Base-by-base conservation (phyloP, 2,888 invertebrate species). In the Xestoiulus laeticollis region DNA sequence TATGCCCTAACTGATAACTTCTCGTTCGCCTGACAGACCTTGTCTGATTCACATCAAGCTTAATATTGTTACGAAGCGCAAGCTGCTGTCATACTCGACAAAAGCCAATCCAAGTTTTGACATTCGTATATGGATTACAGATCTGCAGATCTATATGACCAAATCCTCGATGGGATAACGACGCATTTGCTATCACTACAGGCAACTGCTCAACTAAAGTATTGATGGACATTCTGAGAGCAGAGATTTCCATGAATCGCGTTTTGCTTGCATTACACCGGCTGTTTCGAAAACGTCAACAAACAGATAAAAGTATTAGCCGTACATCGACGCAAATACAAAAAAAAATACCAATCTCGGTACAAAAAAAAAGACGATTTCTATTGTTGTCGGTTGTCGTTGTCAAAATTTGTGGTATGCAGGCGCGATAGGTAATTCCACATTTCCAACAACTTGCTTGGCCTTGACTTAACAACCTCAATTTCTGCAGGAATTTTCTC, bases 391-490 rank as follows among this genome's bases (percentile, higher is more conserved):
- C 30, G 78, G 78, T 26, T 30, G 26, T 78, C 78, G 78, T 78
- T 78, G 78, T 78, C 78, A 78, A 78, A 78, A 78, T 78, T 6
- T 78, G 78, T 78, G 78, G 78, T 10, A 78, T 78, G 30, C 78
- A 78, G 30, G 78, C 78, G 5, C 78, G 14, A 78, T 30, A 78
- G 78, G 78, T 78, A 78, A 78, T 78, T 78, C 26, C 78, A 78
- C 78, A 78, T 78, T 30, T 78, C 78, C 78, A 30, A 78, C 78
- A 78, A 78, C 78, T n/a, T 78, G 78, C 30, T 30, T 78, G 44
- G 44, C 85, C 85, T 85, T 85, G 85, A 85, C 85, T 22, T 85
- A 85, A 85, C 85, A 85, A 44, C 85, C 85, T 85, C 85, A 85
- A 85, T 85, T 85, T 44, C 38, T 38, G n/a, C 85, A 44, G 85